phyloP scores from a whole-genome alignment of 2,113 vertebrate genomes.

The Chamaea fasciata region DNA sequence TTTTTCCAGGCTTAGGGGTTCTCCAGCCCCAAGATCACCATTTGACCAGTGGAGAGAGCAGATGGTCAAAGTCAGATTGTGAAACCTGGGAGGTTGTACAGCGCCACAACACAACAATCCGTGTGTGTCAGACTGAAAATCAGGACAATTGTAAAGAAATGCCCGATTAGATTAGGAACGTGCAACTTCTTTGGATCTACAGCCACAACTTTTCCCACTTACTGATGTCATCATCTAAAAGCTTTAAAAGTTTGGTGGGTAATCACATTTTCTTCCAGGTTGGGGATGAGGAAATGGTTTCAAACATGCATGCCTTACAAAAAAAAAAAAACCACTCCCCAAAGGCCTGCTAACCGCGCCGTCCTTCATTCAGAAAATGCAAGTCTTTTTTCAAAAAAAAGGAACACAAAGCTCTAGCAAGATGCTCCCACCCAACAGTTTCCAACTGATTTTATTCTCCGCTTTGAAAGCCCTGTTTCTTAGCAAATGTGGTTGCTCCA shows the following conservation, averaged over 20 bases:
- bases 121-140: not conserved
- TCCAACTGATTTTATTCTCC: not conserved
- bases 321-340: not conserved
- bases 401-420: conserved; percentile 22
- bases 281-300: conserved; percentile 25
- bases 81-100: not conserved
- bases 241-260: not conserved
- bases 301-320: not conserved
- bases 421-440: conserved; percentile 46
- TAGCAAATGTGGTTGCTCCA: conserved; percentile 50
- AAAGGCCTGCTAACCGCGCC: conserved; percentile 9
- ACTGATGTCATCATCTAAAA: not conserved
- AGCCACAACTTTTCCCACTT: conserved; percentile 32
- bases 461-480: conserved; percentile 13
- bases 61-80: not conserved
- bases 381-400: conserved; percentile 17
- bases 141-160: not conserved
- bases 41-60: not conserved
- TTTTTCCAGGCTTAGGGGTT: not conserved
- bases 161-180: not conserved
- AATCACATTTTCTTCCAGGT: not conserved
- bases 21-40: not conserved
- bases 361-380: conserved; percentile 20
- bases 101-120: not conserved
- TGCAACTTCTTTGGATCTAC: not conserved